A percentile compares a stretch with the other conserved stretches of the same genome.
phyloP scores from a whole-genome alignment of 2,113 vertebrate species.

The Miniopterus natalensis region DNA sequence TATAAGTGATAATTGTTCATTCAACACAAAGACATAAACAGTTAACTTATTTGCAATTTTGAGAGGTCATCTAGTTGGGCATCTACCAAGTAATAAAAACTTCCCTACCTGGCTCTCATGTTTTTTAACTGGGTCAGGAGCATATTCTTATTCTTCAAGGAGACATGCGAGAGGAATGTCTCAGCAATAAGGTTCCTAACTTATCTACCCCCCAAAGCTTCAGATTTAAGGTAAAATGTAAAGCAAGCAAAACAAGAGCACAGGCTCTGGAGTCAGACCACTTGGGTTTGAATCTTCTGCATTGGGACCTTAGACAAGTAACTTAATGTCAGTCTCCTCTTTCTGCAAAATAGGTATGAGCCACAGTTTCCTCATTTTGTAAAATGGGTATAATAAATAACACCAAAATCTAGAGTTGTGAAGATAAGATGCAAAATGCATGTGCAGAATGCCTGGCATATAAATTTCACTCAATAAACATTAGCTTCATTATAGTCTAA shows the following conservation, averaged over 20 bases:
- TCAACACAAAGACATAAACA: neutral
- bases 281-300: neutral
- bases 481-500: slow-evolving; percentile 41
- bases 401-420: neutral
- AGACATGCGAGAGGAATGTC: neutral
- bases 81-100: slow-evolving; percentile 35
- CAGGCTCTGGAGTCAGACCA: neutral
- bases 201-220: neutral
- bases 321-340: neutral
- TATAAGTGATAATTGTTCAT: neutral
- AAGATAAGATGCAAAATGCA: neutral
- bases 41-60: neutral
- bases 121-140: neutral
- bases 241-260: neutral
- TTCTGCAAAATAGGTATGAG: neutral
- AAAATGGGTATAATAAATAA: neutral
- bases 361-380: neutral
- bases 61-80: neutral
- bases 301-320: neutral
- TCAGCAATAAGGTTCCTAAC: neutral
- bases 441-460: neutral
- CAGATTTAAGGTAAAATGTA: slow-evolving; percentile 42
- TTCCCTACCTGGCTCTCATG: neutral
- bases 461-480: slow-evolving; percentile 21
- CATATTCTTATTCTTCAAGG: slow-evolving; percentile 1